These are phyloP conservation scores for Axinella damicornis DNA, from an alignment of 37 sponge, comb jelly and placozoan species.

Conservation along the genomic window DNA sequence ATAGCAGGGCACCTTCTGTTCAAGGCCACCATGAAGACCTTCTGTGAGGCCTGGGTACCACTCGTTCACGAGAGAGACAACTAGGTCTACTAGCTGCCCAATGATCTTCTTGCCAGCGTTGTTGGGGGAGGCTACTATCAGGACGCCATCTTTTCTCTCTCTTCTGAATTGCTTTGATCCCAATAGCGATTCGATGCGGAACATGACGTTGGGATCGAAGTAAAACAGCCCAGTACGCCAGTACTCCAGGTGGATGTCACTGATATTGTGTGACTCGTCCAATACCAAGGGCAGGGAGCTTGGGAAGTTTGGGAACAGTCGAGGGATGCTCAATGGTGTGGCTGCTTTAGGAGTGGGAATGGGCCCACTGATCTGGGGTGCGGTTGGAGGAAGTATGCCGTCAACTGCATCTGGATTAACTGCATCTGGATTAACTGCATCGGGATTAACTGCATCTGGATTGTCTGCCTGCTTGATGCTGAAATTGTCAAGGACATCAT, in stretches of 20 bases:
- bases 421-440: no score
- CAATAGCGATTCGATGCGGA: conserved; percentile 59
- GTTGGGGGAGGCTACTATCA: conserved; percentile 49
- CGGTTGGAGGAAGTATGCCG: no score
- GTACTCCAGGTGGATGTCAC: conserved; percentile 43
- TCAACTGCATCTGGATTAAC: no score
- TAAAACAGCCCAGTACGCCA: conserved; percentile 77
- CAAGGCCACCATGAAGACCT: conserved; percentile 12
- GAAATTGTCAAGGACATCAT: no score
- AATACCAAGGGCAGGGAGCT: not conserved
- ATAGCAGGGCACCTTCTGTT: conserved; percentile 56
- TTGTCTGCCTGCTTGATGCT: no score
- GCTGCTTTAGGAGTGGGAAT: not conserved
- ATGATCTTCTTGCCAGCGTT: conserved; percentile 49
- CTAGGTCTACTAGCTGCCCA: conserved; percentile 65
- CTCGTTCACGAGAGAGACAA: conserved; percentile 51
- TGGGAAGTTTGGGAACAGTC: conserved; percentile 28
- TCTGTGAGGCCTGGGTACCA: conserved; percentile 79
- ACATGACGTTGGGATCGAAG: conserved; percentile 36
- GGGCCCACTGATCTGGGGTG: not conserved
- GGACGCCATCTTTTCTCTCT: conserved; percentile 53
- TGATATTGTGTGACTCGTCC: not conserved
- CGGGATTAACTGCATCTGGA: no score
- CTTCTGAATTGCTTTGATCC: not conserved
- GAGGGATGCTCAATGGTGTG: conserved; percentile 16